Conservation (phyloP, 1,140 invertebrate species). For the Drosophila carrolli region DNA sequence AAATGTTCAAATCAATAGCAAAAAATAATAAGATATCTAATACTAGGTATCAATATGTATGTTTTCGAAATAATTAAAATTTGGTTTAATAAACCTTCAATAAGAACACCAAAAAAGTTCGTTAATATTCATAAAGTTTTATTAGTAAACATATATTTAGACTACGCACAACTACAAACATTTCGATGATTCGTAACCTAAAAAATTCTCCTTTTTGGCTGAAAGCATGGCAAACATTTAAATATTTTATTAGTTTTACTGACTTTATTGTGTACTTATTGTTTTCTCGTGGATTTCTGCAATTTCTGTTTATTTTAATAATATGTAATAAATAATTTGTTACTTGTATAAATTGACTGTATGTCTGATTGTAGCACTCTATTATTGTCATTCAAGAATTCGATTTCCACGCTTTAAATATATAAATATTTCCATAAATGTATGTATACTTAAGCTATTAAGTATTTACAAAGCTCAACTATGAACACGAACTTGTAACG, state of each 20-base stretch:
- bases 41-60: background rate
- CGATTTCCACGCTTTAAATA: conserved; percentile 59
- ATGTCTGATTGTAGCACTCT: conserved; percentile 32
- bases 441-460: conserved; percentile 80
- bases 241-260: conserved; percentile 6
- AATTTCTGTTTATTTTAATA: conserved; percentile 25
- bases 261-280: conserved; percentile 11
- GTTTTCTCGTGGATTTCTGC: conserved; percentile 3
- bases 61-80: too few relatives aligned
- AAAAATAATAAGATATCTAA: background rate
- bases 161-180: conserved; percentile 70
- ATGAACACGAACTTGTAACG: conserved; percentile 75
- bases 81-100: background rate
- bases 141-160: conserved; percentile 69
- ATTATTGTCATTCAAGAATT: conserved; percentile 52
- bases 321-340: conserved; percentile 44
- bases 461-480: conserved; percentile 82
- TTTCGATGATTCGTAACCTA: conserved; percentile 45
- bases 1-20: background rate
- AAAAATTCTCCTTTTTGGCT: conserved; percentile 34
- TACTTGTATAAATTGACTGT: conserved; percentile 54
- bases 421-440: conserved; percentile 39
- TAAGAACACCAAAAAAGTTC: background rate
- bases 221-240: conserved; percentile 35
- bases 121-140: conserved; percentile 69